These are phyloP conservation scores for Poecilia velifera DNA, from an alignment of 2,797 vertebrate genomes.

Conservation along the genomic window DNA sequence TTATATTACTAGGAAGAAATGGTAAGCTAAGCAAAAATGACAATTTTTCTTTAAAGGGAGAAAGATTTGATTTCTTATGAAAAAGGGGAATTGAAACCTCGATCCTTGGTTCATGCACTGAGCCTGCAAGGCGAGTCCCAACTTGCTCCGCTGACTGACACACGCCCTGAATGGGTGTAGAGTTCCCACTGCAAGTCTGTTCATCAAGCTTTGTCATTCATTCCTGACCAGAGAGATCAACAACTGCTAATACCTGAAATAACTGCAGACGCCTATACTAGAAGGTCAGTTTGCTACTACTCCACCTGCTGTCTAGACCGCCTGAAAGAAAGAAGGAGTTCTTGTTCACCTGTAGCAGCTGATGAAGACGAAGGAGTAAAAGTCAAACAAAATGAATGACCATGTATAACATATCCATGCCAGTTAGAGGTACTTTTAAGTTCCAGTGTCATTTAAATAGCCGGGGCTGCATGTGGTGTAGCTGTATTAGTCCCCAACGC, in stretches of 20 bases:
- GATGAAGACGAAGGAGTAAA: not conserved
- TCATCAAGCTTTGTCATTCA: not conserved
- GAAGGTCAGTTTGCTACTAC: not conserved
- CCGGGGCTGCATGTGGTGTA: not conserved
- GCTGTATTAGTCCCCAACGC: not conserved
- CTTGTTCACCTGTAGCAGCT: not conserved
- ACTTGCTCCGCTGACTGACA: not conserved
- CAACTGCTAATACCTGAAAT: not conserved
- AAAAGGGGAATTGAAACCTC: conserved; percentile 54
- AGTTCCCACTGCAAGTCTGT: not conserved
- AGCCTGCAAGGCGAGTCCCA: not conserved
- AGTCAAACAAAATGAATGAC: not conserved
- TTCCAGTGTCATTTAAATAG: not conserved
- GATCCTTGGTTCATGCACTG: not conserved
- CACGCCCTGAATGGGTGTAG: not conserved
- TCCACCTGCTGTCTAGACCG: not conserved
- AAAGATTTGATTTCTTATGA: conserved; percentile 32
- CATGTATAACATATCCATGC: not conserved
- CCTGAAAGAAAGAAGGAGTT: not conserved
- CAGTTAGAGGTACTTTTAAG: not conserved
- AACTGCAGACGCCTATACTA: not conserved
- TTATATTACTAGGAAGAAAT: conserved; percentile 8
- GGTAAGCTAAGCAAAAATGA: conserved; percentile 33
- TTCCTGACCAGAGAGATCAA: not conserved
- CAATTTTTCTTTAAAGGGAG: conserved; percentile 3